Conservation (phyloP, 1,140 invertebrate genomes). For the Drosophila sulfurigaster region DNA sequence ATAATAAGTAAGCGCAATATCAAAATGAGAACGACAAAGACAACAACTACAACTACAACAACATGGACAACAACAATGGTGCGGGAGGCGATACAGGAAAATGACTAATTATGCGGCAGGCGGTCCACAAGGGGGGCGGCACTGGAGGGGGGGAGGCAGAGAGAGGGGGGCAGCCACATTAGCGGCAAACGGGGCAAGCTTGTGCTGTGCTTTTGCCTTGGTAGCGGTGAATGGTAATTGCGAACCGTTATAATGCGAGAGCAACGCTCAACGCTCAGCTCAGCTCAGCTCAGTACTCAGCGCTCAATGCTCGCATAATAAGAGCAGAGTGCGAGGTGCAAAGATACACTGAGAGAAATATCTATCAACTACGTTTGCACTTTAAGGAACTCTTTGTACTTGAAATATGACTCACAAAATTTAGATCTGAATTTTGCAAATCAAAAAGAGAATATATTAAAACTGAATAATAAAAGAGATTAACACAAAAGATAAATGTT, state of each 20-base stretch:
- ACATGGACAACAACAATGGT: slow-evolving; percentile 65
- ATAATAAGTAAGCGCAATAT: slow-evolving; percentile 20
- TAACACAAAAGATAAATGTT: too few relatives aligned
- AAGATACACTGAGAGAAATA: too few relatives aligned
- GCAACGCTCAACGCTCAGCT: slow-evolving; percentile 10
- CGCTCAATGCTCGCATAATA: slow-evolving; percentile 60
- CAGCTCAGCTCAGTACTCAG: not conserved
- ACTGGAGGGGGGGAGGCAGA: not conserved
- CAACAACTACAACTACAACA: slow-evolving; percentile 47
- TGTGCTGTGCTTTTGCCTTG: slow-evolving; percentile 42
- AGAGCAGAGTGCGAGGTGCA: slow-evolving; percentile 40
- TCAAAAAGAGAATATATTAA: too few relatives aligned
- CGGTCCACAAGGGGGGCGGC: not conserved
- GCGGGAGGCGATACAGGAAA: slow-evolving; percentile 62
- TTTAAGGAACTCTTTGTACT: too few relatives aligned
- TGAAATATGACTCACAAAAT: too few relatives aligned
- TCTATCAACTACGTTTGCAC: too few relatives aligned
- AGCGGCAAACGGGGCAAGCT: slow-evolving; percentile 61
- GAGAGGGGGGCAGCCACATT: slow-evolving; percentile 57
- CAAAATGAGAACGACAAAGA: slow-evolving; percentile 63
- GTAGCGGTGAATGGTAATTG: slow-evolving; percentile 82
- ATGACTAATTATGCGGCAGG: slow-evolving; percentile 72
- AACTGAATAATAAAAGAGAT: too few relatives aligned
- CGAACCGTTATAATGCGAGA: slow-evolving; percentile 78
- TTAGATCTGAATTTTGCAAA: too few relatives aligned